Base-by-base conservation (phyloP, 2,113 vertebrate genomes). In the Xenopus borealis region DNA sequence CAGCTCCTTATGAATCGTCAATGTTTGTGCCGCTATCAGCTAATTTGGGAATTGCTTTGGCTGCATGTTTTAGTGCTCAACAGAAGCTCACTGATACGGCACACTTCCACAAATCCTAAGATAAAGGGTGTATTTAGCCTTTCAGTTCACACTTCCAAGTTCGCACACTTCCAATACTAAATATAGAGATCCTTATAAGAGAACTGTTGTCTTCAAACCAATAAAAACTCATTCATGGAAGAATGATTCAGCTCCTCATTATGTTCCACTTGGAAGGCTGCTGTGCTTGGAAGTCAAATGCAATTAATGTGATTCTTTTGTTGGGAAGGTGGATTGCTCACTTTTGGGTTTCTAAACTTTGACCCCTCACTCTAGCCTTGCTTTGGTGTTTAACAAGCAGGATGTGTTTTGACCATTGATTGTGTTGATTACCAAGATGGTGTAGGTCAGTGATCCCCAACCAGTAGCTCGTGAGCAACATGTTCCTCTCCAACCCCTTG, bases 21-120 rank as follows among this genome's bases (percentile, higher is more conserved):
- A 23, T 61, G 10, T 61, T 61, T 61, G 58, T 61, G 58, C 18
- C 19, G 9, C 23, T 23, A 20, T 61, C 19, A 12, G 14, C 19
- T 61, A 12, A 61, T 23, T 61, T 23, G 20, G 20, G 8, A 23
- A 23, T 23, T 20, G 8, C 10, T 61, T 66, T 18, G 40, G 23
- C 52, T 64, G 9, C 69, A 71, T 23, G 70, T 76, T 17, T 66
- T 79, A 67, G 63, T 61, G 19, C 11, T 27, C 11, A 27, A 58
- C 58, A 61, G 58, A 23, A 18, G 8, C 20, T 61, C 20, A 23
- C 1, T 61, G 58, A 61, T 61, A 23, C 8, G 9, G 20, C 58
- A 61, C 19, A 12, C 20, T 20, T 23, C 19, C 3, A 61, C 58
- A 1, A 13, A 27, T 27, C 23, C 23, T 27, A 27, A 27, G 23